These are phyloP conservation scores for Tor tambroides DNA, from an alignment of 2,113 vertebrate genomes.

Conservation along the genomic window DNA sequence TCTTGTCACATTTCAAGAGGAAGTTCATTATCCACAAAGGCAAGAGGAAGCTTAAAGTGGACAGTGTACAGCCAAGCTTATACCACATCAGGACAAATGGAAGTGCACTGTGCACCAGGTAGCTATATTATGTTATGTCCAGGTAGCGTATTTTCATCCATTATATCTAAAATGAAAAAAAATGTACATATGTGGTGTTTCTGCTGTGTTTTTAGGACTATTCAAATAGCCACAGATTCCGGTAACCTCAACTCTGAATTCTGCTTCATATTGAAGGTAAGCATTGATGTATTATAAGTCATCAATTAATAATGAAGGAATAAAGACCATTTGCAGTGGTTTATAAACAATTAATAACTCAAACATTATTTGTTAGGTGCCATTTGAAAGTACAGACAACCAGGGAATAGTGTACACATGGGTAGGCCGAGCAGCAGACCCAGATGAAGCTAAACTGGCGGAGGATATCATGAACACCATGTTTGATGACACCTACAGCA, in stretches of 20 bases:
- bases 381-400: conserved; percentile 97
- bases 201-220: conserved; percentile 79
- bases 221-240: conserved; percentile 93
- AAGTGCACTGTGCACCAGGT: conserved; percentile 96
- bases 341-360: background rate
- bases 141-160: background rate
- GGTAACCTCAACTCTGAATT: conserved; percentile 95
- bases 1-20: conserved; percentile 97
- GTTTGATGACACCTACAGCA: conserved; percentile 97
- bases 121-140: background rate
- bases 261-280: conserved; percentile 97
- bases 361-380: conserved; percentile 80
- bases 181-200: background rate
- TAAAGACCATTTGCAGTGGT: background rate
- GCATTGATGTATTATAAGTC: background rate
- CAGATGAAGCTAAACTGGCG: conserved; percentile 92
- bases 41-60: conserved; percentile 84
- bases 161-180: background rate
- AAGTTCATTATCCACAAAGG: conserved; percentile 97
- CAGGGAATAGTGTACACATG: conserved; percentile 97
- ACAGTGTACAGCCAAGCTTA: conserved; percentile 87
- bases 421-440: conserved; percentile 93
- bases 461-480: conserved; percentile 97
- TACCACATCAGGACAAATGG: conserved; percentile 97
- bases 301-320: background rate